These are phyloP conservation scores for Apodemia zela DNA, from an alignment of 2,888 invertebrate species.

Conservation along the genomic window DNA sequence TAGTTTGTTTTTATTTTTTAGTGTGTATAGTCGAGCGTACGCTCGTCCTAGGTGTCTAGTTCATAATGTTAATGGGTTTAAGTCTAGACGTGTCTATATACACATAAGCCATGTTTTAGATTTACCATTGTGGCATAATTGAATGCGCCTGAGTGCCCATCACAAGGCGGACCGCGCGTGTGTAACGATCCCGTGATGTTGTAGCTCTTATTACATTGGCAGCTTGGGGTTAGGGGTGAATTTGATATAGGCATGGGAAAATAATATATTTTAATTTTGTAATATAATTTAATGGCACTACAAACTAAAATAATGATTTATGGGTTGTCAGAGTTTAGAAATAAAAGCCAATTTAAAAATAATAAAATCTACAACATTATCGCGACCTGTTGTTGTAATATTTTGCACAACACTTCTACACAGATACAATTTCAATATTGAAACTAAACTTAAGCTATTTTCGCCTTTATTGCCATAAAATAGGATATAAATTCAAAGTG, in stretches of 20 bases:
- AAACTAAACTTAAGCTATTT: background rate
- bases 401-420: background rate
- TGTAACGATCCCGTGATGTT: background rate
- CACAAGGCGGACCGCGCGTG: constrained; percentile 9
- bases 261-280: background rate
- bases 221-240: background rate
- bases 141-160: background rate
- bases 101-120: constrained; percentile 13
- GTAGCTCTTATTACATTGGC: constrained; percentile 1
- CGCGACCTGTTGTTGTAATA: background rate
- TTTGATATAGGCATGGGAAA: too few relatives aligned
- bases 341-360: background rate
- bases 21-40: constrained; percentile 27
- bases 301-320: background rate
- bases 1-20: constrained; percentile 60
- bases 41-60: constrained; percentile 49
- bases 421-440: background rate
- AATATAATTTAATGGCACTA: constrained; percentile 7
- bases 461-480: constrained; percentile 14
- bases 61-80: constrained; percentile 52
- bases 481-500: constrained; percentile 10
- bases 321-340: background rate
- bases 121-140: constrained; percentile 10
- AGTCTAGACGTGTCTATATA: constrained; percentile 43
- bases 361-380: constrained; percentile 2